Percentiles rank a stretch among this genome's conserved stretches.
Evolutionary conservation across 1,140 invertebrate species (phyloP).

Genomic region (Stegodyphus dumicola): DNA sequence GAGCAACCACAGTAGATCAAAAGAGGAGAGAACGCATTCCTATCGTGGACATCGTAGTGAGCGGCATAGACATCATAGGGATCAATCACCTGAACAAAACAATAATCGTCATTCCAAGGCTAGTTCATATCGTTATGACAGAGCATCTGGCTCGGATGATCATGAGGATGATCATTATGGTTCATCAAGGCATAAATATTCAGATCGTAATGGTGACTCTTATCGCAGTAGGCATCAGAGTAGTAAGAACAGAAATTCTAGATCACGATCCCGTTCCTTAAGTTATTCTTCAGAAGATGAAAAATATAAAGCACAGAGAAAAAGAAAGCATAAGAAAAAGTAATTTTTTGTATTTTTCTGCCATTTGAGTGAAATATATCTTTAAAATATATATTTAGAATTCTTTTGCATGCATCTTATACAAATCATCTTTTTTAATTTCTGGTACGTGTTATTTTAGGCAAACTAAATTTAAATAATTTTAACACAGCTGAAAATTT

Average conservation of each 20-base stretch:
- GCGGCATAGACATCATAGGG: not conserved
- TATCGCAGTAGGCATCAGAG: constrained; percentile 2
- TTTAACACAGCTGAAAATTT: no score
- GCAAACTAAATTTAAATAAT: no score
- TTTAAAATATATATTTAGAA: no score
- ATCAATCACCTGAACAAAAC: not conserved
- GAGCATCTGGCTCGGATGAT: constrained; percentile 11
- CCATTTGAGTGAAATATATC: no score
- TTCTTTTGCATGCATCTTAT: no score
- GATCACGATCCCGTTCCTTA: constrained; percentile 13
- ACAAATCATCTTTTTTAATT: no score
- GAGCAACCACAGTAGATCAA: not conserved
- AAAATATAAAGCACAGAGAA: no score
- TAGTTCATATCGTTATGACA: not conserved
- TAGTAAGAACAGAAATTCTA: constrained; percentile 10
- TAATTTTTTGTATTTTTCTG: no score
- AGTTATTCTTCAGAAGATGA: no score
- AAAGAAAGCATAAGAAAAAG: no score
- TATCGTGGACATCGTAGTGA: not conserved
- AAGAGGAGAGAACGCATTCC: not conserved
- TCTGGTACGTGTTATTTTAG: no score
- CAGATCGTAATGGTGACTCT: not conserved
- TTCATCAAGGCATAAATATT: constrained; percentile 10
- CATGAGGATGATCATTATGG: not conserved
- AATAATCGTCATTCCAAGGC: not conserved